Evolutionary conservation across 2,888 invertebrate species (phyloP).

Genomic region (Heliconius sara): DNA sequence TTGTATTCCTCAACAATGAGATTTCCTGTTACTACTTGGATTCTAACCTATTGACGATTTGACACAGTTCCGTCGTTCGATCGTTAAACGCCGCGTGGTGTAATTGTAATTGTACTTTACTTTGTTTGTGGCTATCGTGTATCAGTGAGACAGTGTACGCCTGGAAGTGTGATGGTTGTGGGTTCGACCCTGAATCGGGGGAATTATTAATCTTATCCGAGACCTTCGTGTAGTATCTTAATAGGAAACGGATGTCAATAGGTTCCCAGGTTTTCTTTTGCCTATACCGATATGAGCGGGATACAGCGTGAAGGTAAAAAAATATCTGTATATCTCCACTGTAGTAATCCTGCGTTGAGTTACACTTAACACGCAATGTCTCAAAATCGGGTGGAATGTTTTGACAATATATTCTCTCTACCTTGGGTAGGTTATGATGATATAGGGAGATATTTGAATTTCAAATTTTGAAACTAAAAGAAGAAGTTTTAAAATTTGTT

Average conservation of each 20-base stretch:
- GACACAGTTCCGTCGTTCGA: slow-evolving; percentile 27
- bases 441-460: no score
- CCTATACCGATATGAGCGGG: no score
- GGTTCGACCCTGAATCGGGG: not conserved
- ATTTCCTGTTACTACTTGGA: slow-evolving; percentile 47
- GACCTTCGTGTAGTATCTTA: no score
- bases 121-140: not conserved
- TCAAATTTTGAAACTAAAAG: no score
- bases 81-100: slow-evolving; percentile 3
- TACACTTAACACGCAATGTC: not conserved
- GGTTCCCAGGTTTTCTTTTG: no score
- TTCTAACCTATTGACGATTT: slow-evolving; percentile 45
- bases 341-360: not conserved
- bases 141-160: not conserved
- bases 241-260: no score
- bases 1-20: slow-evolving; percentile 41
- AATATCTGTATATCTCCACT: no score
- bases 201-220: not conserved
- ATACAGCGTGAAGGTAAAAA: no score
- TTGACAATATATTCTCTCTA: no score
- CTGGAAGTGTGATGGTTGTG: not conserved
- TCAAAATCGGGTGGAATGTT: not conserved
- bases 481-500: no score
- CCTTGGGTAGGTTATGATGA: no score
- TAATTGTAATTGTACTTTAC: not conserved